Conservation (phyloP, 2,797 vertebrate genomes). For the Helarctos malayanus region DNA sequence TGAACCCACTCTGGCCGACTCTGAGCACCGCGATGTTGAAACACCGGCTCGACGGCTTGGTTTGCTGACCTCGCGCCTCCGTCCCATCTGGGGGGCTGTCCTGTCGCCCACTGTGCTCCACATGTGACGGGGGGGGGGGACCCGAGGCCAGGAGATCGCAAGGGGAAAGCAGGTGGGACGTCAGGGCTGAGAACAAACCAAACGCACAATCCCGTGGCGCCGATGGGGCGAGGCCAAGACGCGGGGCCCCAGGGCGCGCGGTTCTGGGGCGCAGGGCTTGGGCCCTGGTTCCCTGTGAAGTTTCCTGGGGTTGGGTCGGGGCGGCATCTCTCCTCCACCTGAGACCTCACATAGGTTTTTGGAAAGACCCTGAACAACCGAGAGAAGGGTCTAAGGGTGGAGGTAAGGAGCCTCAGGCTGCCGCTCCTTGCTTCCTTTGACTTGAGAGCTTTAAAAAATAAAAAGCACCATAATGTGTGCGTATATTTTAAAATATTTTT, state of each 20-base stretch:
- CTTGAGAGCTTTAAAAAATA: not conserved
- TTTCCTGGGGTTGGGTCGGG: not conserved
- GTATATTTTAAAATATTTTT: not conserved
- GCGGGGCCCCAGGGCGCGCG: not conserved
- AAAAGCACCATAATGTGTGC: not conserved
- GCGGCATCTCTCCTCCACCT: not conserved
- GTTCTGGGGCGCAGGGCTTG: not conserved
- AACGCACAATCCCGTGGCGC: rapidly evolving
- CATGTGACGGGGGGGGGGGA: rapidly evolving
- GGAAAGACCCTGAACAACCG: not conserved
- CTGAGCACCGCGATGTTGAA: not conserved
- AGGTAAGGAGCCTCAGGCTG: not conserved
- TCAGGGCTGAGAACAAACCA: not conserved
- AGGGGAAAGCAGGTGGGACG: not conserved
- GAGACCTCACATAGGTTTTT: not conserved
- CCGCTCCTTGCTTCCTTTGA: not conserved
- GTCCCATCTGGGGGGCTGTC: not conserved
- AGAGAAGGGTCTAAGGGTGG: not conserved
- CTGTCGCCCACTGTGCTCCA: not conserved
- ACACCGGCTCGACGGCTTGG: not conserved
- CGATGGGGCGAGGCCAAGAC: rapidly evolving
- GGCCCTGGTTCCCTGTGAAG: too few species aligned
- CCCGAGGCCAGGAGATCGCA: rapidly evolving
- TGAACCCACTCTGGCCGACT: not conserved
- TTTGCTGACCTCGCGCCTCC: not conserved